These are phyloP conservation scores for Heliconius cydno DNA, from an alignment of 2,888 invertebrate genomes.

Conservation along the genomic window DNA sequence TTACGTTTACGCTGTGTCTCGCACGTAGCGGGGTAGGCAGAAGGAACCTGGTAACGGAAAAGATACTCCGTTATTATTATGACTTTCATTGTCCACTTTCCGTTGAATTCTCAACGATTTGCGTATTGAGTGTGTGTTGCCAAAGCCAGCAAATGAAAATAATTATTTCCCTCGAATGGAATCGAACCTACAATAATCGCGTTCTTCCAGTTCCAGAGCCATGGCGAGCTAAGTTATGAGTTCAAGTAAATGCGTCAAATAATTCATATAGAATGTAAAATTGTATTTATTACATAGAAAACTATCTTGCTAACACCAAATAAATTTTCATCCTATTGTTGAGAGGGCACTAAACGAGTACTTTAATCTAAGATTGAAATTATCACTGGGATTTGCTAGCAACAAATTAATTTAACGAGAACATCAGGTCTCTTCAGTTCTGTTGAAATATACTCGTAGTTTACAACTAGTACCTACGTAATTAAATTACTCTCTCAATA, in stretches of 20 bases:
- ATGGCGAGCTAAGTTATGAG: neutral
- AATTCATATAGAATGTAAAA: neutral
- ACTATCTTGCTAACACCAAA: neutral
- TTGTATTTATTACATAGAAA: neutral
- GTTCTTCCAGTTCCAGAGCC: neutral
- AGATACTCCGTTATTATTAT: too few relatives aligned
- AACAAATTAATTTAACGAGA: conserved; percentile 30
- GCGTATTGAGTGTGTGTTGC: too few relatives aligned
- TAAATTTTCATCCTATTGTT: neutral
- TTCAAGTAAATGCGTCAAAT: neutral
- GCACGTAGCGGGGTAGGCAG: too few relatives aligned
- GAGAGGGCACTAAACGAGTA: neutral
- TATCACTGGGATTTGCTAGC: conserved; percentile 25
- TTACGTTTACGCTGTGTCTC: too few relatives aligned
- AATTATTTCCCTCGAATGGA: neutral
- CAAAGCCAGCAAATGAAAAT: too few relatives aligned
- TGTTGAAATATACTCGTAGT: conserved; percentile 6
- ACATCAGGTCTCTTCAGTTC: conserved; percentile 22
- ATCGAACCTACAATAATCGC: neutral
- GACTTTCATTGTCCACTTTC: too few relatives aligned
- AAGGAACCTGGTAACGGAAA: too few relatives aligned
- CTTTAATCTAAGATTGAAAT: conserved; percentile 21
- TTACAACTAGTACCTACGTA: neutral
- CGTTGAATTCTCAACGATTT: too few relatives aligned
- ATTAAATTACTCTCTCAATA: conserved; percentile 19